A percentile compares a stretch with the other conserved stretches of the same genome.
phyloP scores from a whole-genome alignment of 92 coral and sea anemone species.

The Phenganax stokvisi region DNA sequence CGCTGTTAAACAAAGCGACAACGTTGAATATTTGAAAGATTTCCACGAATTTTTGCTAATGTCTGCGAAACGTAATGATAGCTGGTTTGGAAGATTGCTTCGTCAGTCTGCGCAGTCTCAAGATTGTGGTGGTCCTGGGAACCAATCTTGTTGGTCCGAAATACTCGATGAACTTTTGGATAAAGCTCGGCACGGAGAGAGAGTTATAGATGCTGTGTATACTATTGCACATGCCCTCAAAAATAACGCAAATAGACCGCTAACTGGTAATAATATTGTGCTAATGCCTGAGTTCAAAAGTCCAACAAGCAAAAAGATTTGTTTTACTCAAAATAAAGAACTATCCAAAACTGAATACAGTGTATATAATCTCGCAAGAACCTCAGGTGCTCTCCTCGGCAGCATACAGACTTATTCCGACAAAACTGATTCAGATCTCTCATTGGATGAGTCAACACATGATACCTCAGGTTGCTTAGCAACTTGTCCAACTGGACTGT shows the following conservation, averaged over 20 bases:
- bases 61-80: slow-evolving; percentile 11
- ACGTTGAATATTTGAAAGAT: background rate
- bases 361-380: slow-evolving; percentile 18
- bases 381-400: background rate
- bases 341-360: slow-evolving; percentile 8
- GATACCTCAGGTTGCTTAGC: slow-evolving; percentile 13
- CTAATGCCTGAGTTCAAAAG: slow-evolving; percentile 6
- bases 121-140: slow-evolving; percentile 5
- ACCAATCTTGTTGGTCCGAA: background rate
- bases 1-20: slow-evolving; percentile 2
- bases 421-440: background rate
- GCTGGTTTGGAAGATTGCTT: slow-evolving; percentile 15
- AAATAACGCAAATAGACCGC: background rate
- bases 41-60: slow-evolving; percentile 5
- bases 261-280: background rate
- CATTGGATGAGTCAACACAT: slow-evolving; percentile 10
- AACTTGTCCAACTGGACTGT: slow-evolving; percentile 24
- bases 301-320: background rate
- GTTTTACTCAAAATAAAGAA: slow-evolving; percentile 22
- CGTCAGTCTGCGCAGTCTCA: slow-evolving; percentile 7
- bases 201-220: slow-evolving; percentile 32
- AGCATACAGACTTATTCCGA: slow-evolving; percentile 7
- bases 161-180: slow-evolving; percentile 4
- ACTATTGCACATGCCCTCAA: slow-evolving; percentile 20
- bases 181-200: slow-evolving; percentile 22